Conservation (phyloP, 2,888 invertebrate genomes). For the Cantharis nigra region DNA sequence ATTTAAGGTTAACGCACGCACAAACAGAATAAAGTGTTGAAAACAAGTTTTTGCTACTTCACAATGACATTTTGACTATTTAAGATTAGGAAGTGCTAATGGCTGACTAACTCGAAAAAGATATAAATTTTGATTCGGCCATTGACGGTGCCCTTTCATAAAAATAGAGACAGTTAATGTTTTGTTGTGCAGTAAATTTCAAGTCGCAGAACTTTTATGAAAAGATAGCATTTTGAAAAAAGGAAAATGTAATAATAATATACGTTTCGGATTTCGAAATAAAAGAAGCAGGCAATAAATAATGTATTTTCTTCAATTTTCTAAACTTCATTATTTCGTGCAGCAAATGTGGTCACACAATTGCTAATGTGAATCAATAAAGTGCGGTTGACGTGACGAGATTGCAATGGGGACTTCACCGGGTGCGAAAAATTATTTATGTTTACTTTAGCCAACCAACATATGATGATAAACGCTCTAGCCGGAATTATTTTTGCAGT, state of each 20-base stretch:
- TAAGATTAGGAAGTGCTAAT: background rate
- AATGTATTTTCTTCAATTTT: background rate
- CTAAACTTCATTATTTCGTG: background rate
- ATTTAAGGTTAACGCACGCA: conserved; percentile 10
- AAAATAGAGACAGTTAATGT: background rate
- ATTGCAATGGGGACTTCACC: background rate
- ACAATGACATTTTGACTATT: background rate
- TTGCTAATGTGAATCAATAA: background rate
- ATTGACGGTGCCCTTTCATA: background rate
- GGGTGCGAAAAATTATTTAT: background rate
- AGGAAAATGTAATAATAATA: background rate
- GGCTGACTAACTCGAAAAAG: background rate
- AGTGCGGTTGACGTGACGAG: background rate
- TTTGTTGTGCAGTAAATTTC: background rate
- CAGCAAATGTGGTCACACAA: background rate
- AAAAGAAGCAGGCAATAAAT: background rate
- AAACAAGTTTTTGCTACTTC: conserved; percentile 7
- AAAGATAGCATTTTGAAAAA: background rate
- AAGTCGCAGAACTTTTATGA: background rate
- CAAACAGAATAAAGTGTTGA: background rate
- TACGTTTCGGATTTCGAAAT: background rate
- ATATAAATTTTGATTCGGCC: conserved; percentile 7
- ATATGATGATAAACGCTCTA: background rate
- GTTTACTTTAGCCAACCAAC: background rate
- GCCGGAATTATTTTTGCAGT: background rate